Conservation (phyloP, 2,113 vertebrate genomes). For the Corythornis vintsioides region DNA sequence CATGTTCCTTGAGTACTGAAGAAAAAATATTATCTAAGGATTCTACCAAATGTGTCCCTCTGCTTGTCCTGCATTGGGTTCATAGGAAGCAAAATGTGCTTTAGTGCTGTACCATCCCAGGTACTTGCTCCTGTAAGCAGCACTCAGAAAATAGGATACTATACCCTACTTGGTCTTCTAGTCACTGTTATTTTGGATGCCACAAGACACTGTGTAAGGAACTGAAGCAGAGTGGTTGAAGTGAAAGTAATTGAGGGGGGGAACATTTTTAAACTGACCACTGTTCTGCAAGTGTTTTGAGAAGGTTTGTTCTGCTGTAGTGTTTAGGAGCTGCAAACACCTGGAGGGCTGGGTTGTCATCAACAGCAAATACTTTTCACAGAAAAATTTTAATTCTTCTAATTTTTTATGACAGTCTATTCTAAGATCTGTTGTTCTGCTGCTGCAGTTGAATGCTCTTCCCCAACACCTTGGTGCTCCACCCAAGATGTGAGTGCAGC, state of each 20-base stretch:
- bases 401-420: background rate
- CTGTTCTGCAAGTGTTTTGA: background rate
- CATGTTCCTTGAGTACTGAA: background rate
- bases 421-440: background rate
- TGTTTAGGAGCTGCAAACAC: background rate
- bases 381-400: background rate
- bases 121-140: background rate
- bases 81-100: fast-evolving
- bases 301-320: background rate
- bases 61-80: background rate
- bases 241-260: background rate
- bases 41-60: background rate
- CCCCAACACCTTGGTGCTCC: background rate
- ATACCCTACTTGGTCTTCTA: background rate
- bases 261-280: fast-evolving
- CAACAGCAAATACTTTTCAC: background rate
- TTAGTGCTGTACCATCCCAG: background rate
- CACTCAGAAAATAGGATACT: background rate
- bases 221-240: background rate
- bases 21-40: background rate
- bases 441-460: background rate
- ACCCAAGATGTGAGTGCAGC: background rate
- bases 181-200: background rate
- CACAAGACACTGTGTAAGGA: background rate
- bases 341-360: background rate